Conservation (phyloP, 2,888 invertebrate species). For the Tanypteryx hageni region DNA sequence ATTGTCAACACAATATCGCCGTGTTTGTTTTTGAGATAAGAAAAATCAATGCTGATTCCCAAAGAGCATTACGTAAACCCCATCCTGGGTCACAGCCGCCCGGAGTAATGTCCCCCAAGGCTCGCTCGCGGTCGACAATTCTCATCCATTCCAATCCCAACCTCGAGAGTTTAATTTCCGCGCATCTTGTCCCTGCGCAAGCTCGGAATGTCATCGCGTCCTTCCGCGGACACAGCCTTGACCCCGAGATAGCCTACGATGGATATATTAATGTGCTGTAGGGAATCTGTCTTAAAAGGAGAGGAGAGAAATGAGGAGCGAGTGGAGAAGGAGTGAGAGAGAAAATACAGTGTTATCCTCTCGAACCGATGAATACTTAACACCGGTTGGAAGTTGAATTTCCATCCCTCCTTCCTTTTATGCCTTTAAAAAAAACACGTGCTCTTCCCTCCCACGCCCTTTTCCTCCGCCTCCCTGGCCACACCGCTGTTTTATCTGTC, state of each 20-base stretch:
- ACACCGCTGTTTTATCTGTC: background rate
- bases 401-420: background rate
- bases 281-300: background rate
- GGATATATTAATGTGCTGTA: constrained; percentile 7
- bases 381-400: background rate
- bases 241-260: background rate
- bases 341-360: no score
- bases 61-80: background rate
- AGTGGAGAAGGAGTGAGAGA: background rate
- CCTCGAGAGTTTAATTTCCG: background rate
- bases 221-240: background rate
- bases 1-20: background rate
- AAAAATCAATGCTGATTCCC: background rate
- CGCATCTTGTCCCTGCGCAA: background rate
- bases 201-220: background rate
- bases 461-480: background rate
- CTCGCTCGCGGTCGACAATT: background rate
- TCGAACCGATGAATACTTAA: no score
- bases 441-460: background rate
- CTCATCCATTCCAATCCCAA: background rate
- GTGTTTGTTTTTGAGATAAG: background rate
- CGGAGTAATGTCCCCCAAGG: background rate
- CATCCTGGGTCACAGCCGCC: background rate
- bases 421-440: background rate
- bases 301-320: background rate